Evolutionary conservation across 2,113 vertebrate species (phyloP).

Genomic region (Shinisaurus crocodilurus): DNA sequence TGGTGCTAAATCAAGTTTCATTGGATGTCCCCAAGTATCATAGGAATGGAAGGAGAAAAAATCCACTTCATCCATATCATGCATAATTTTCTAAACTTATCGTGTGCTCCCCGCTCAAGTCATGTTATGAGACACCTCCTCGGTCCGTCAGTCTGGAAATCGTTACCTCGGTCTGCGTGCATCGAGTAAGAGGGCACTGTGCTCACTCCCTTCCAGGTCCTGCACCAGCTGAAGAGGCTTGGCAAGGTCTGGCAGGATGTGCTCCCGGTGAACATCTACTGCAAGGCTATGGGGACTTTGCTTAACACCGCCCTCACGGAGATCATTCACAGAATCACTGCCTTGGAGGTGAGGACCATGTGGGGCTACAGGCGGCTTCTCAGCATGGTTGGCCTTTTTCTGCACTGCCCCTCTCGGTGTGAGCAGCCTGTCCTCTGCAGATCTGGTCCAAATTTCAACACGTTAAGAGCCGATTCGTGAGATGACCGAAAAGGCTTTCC

Average conservation of each 20-base stretch:
- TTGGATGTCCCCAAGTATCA: not conserved
- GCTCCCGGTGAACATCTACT: constrained; percentile 91
- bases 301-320: constrained; percentile 90
- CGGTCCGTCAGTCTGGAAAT: too few species aligned
- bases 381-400: not conserved
- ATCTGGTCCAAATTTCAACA: not conserved
- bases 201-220: constrained; percentile 78
- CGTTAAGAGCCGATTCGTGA: not conserved
- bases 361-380: accelerated
- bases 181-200: not conserved
- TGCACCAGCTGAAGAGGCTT: constrained; percentile 92
- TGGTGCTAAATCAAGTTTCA: not conserved
- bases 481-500: not conserved
- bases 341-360: constrained; percentile 85
- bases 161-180: not conserved
- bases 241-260: constrained; percentile 96
- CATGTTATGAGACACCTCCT: not conserved
- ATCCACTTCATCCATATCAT: not conserved
- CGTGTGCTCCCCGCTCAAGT: not conserved
- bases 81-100: not conserved
- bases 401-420: too few species aligned
- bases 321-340: constrained; percentile 85
- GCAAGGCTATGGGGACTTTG: constrained; percentile 93
- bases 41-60: not conserved
- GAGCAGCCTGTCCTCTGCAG: too few species aligned